These are phyloP conservation scores for Netelia inedita DNA, from an alignment of 2,888 invertebrate genomes.

Conservation along the genomic window DNA sequence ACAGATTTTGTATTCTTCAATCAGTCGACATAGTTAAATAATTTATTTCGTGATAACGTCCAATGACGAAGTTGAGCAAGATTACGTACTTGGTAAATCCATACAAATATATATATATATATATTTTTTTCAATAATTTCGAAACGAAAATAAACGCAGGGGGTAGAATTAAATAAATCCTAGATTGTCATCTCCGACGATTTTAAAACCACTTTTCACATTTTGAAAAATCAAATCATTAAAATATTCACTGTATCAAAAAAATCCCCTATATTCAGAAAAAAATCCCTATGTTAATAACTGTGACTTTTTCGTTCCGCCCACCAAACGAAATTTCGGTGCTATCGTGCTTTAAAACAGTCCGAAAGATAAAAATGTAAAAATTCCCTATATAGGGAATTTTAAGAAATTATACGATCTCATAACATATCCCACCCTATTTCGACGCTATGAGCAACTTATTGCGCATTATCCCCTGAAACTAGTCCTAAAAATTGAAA, in stretches of 20 bases:
- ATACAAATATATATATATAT: too few relatives aligned
- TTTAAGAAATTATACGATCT: neutral
- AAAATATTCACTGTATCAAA: too few relatives aligned
- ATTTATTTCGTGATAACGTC: neutral
- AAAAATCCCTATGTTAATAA: neutral
- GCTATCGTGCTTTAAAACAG: neutral
- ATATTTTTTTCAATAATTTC: too few relatives aligned
- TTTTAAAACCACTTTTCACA: neutral
- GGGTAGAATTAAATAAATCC: too few relatives aligned
- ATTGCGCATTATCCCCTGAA: too few relatives aligned
- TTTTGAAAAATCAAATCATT: neutral
- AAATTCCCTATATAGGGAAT: neutral
- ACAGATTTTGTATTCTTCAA: neutral
- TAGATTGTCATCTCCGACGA: neutral
- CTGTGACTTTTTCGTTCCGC: neutral
- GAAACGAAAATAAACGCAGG: too few relatives aligned
- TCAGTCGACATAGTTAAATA: neutral
- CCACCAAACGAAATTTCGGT: neutral
- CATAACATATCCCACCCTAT: neutral
- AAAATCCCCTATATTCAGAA: neutral
- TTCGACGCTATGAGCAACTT: too few relatives aligned
- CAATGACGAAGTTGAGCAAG: neutral
- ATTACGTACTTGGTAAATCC: neutral
- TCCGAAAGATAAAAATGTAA: neutral
- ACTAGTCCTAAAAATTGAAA: too few relatives aligned